Percentiles rank a stretch among this genome's conserved stretches.
phyloP scores from a whole-genome alignment of 2,113 vertebrate species.

The Ophthalmolycus amberensis region DNA sequence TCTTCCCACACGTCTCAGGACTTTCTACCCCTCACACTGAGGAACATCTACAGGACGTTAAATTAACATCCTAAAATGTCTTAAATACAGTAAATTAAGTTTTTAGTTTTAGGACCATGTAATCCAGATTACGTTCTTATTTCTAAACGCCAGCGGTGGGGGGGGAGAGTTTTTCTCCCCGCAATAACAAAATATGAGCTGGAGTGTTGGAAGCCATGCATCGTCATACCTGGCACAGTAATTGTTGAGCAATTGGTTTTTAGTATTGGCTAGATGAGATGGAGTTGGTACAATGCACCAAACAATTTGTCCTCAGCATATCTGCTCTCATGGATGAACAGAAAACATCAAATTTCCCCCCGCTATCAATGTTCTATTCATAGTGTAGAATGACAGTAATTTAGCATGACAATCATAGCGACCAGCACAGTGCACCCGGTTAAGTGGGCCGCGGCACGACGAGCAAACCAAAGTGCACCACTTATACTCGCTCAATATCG shows the following conservation, averaged over 20 bases:
- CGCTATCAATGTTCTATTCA: not conserved
- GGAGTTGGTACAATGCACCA: not conserved
- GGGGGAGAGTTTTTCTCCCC: constrained; percentile 13
- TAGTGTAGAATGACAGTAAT: not conserved
- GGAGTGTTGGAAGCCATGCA: not conserved
- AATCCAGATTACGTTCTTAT: not conserved
- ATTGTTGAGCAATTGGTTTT: not conserved
- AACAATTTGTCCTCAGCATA: not conserved
- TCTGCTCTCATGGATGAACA: not conserved
- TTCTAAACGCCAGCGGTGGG: not conserved
- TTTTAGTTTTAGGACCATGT: not conserved
- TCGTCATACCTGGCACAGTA: not conserved
- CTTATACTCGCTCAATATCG: not conserved
- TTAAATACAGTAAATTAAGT: not conserved
- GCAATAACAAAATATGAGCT: not conserved
- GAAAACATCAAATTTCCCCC: not conserved
- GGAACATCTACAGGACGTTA: not conserved
- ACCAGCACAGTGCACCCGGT: not conserved
- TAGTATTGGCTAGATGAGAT: not conserved
- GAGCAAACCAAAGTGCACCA: not conserved
- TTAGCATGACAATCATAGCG: not conserved
- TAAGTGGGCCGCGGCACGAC: not conserved
- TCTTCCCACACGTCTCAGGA: constrained; percentile 9
- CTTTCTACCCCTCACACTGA: not conserved
- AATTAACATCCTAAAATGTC: not conserved